Conservation (phyloP, 1,140 invertebrate species). For the Galleria mellonella region DNA sequence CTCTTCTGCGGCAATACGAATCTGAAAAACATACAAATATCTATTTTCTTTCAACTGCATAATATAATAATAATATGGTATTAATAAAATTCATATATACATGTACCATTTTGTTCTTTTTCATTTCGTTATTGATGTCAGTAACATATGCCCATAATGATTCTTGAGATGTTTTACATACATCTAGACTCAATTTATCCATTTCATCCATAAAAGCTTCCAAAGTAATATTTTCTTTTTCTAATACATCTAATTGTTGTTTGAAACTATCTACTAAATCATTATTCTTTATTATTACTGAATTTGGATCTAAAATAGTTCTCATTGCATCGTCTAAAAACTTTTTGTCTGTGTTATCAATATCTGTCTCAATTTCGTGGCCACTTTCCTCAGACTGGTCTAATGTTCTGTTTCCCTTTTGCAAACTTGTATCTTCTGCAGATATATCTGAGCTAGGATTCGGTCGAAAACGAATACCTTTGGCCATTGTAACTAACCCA, state of each 20-base stretch:
- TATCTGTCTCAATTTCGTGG: constrained; percentile 46
- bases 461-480: constrained; percentile 35
- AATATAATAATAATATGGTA: too few relatives aligned
- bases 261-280: constrained; percentile 46
- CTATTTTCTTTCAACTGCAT: not conserved
- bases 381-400: constrained; percentile 55
- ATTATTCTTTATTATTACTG: constrained; percentile 34
- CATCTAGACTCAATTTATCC: constrained; percentile 59
- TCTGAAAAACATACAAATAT: constrained; percentile 27
- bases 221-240: constrained; percentile 45
- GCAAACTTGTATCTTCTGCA: constrained; percentile 43
- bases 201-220: constrained; percentile 56
- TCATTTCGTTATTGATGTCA: constrained; percentile 48
- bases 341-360: constrained; percentile 52
- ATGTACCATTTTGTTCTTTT: constrained; percentile 60
- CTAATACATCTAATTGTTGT: constrained; percentile 43
- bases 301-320: constrained; percentile 46
- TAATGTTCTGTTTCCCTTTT: constrained; percentile 37
- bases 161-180: constrained; percentile 60
- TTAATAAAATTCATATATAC: not conserved
- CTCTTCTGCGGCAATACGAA: constrained; percentile 55
- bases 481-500: constrained; percentile 14
- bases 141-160: constrained; percentile 60
- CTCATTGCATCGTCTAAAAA: constrained; percentile 57
- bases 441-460: constrained; percentile 61